Conservation (phyloP, 2,888 invertebrate species). For the Machimus atricapillus region DNA sequence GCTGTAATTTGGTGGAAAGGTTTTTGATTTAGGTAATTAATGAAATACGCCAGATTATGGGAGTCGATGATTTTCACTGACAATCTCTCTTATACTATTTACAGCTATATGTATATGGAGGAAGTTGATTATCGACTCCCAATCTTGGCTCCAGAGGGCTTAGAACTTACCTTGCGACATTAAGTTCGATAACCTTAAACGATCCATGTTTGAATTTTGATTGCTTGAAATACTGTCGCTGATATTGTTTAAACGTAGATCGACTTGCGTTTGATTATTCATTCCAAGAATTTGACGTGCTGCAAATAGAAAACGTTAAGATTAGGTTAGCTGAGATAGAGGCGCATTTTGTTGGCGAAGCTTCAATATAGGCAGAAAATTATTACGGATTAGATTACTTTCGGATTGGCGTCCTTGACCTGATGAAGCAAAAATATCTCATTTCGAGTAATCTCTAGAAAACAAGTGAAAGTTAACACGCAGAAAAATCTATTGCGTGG, state of each 20-base stretch:
- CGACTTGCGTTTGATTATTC: slow-evolving; percentile 46
- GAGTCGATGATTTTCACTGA: not conserved
- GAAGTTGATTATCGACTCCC: not conserved
- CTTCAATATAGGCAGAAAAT: no score
- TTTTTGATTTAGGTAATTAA: not conserved
- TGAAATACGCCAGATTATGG: not conserved
- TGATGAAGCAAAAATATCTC: no score
- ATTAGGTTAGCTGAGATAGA: not conserved
- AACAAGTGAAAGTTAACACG: no score
- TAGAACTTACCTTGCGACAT: slow-evolving; percentile 51
- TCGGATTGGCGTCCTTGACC: no score
- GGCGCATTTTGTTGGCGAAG: no score
- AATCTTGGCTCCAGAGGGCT: not conserved
- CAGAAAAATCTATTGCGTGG: no score
- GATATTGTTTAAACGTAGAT: slow-evolving; percentile 16
- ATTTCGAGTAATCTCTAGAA: no score
- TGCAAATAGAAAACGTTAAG: slow-evolving; percentile 1
- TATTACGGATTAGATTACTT: no score
- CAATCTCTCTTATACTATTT: not conserved
- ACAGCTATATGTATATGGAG: not conserved
- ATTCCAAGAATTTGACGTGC: slow-evolving; percentile 54
- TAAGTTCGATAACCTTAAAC: slow-evolving; percentile 51
- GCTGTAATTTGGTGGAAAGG: slow-evolving; percentile 31
- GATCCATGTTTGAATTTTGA: slow-evolving; percentile 50
- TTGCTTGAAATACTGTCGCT: slow-evolving; percentile 12